A percentile compares a stretch with the other conserved stretches of the same genome.
phyloP scores from a whole-genome alignment of 2,797 vertebrate species.

The Pyrocephalus nanus region DNA sequence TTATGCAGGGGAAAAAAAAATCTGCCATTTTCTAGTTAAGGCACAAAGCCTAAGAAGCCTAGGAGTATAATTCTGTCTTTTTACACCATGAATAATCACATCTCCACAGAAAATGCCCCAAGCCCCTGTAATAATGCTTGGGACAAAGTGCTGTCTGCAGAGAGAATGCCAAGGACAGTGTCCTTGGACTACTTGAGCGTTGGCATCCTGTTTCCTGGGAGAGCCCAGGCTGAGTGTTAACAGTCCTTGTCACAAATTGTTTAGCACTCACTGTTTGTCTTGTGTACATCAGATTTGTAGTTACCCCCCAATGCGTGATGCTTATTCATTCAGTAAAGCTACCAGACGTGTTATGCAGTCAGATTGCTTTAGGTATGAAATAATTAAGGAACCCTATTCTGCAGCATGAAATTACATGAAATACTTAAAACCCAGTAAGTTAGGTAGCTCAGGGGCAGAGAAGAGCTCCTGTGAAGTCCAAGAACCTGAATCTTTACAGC shows the following conservation, averaged over 20 bases:
- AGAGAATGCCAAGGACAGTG: not conserved
- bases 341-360: not conserved
- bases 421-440: not conserved
- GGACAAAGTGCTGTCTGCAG: not conserved
- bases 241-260: not conserved
- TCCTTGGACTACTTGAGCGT: not conserved
- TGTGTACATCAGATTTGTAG: not conserved
- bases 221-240: not conserved
- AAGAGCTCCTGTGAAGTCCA: not conserved
- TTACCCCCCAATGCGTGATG: not conserved
- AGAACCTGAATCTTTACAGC: not conserved
- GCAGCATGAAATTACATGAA: not conserved
- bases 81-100: not conserved
- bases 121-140: not conserved
- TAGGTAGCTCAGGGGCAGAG: not conserved
- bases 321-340: not conserved
- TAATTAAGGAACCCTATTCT: not conserved
- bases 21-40: not conserved
- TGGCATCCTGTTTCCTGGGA: not conserved
- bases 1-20: not conserved
- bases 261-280: not conserved
- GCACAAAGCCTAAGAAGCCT: not conserved
- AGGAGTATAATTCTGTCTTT: not conserved
- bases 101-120: not conserved
- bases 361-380: fast-evolving